phyloP scores from a whole-genome alignment of 2,113 vertebrate genomes.

The Leiothrix lutea region DNA sequence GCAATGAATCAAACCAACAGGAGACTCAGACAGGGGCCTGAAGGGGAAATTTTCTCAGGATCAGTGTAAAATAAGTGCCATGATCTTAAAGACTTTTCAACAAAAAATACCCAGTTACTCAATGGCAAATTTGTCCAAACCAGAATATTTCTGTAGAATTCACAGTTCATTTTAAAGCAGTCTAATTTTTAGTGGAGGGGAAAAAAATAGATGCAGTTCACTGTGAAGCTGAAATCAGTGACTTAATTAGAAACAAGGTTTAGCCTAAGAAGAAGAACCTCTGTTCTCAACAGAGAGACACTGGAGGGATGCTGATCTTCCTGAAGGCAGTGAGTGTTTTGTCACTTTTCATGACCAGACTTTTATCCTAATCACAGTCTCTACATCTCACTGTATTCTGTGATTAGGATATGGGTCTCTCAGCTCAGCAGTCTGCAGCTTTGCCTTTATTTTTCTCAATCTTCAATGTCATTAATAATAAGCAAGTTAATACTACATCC shows the following conservation, averaged over 20 bases:
- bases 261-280: background rate
- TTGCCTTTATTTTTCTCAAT: background rate
- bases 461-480: background rate
- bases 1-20: background rate
- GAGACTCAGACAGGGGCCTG: background rate
- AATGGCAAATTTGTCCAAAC: background rate
- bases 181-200: background rate
- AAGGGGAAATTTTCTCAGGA: background rate
- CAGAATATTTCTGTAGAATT: background rate
- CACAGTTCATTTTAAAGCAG: background rate
- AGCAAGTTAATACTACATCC: background rate
- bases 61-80: background rate
- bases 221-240: background rate
- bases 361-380: background rate
- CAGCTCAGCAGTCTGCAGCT: background rate
- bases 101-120: background rate
- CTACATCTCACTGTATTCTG: background rate
- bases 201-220: background rate
- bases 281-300: background rate
- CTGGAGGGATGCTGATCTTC: background rate
- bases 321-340: background rate
- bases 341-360: background rate
- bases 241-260: background rate
- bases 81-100: background rate
- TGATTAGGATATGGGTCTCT: background rate